These are phyloP conservation scores for Synanthedon formicaeformis DNA, from an alignment of 2,888 invertebrate genomes.

Conservation along the genomic window DNA sequence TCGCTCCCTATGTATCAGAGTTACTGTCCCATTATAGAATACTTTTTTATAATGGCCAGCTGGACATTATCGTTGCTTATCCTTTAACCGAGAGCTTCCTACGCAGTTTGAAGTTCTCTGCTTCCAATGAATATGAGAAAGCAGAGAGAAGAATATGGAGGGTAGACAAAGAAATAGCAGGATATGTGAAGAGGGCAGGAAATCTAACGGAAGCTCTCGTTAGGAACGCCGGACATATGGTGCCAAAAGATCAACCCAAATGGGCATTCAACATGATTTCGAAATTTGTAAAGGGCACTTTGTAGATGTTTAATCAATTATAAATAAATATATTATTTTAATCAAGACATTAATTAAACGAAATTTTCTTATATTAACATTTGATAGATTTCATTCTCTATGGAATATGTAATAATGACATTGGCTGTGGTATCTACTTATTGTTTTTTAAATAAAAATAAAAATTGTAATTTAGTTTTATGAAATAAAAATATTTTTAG, in stretches of 20 bases:
- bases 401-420: too few relatives aligned
- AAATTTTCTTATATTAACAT: too few relatives aligned
- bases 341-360: too few relatives aligned
- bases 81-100: slow-evolving; percentile 75
- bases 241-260: slow-evolving; percentile 71
- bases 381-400: too few relatives aligned
- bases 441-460: too few relatives aligned
- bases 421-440: too few relatives aligned
- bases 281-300: slow-evolving; percentile 53
- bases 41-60: slow-evolving; percentile 75
- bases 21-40: slow-evolving; percentile 63
- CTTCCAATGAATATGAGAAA: slow-evolving; percentile 70
- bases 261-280: slow-evolving; percentile 70
- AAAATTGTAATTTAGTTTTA: too few relatives aligned
- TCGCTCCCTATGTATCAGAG: slow-evolving; percentile 51
- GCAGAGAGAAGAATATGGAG: slow-evolving; percentile 76
- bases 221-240: slow-evolving; percentile 83
- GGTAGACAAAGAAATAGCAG: slow-evolving; percentile 75
- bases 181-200: slow-evolving; percentile 77
- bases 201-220: slow-evolving; percentile 80
- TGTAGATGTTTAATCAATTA: slow-evolving; percentile 7
- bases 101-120: slow-evolving; percentile 74
- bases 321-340: too few relatives aligned
- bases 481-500: too few relatives aligned
- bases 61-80: slow-evolving; percentile 75